Base-by-base conservation (phyloP, 35 echinoderm and acorn worm species). In the Lytechinus variegatus region DNA sequence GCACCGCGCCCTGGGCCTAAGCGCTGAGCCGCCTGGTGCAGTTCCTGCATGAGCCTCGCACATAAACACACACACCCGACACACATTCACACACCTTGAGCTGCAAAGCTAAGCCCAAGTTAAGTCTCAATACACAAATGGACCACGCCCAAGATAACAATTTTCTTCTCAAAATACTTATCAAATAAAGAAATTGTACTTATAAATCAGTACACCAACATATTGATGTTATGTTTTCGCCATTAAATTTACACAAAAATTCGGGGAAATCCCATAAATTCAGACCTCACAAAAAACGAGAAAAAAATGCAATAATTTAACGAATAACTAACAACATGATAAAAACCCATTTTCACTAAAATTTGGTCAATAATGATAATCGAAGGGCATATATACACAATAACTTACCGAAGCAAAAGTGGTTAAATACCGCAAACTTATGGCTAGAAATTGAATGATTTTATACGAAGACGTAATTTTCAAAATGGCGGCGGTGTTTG, bases 401-500 rank as follows among this genome's bases (percentile, higher is more conserved):
- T 95, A 51, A 96, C 96, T 94, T 96, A 96, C 96, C 96, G 96
- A 89, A 95, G 86, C 29, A 51, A 96, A 90, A 52, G 58, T 95
- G 94, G 58, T 55, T 95, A 90, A 95, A 91, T 91, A 90, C 87
- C 94, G 94, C 87, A 55, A 89, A 95, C 58, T 90, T 33, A 66
- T 55, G 56, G 94, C 55, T 61, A 94, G 90, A 96, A 72, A 91
- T 89, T 95, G 79, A 95, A 87, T 86, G 94, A 91, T 95, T 95
- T 96, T 96, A 90, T 87, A 52, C 96, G 58, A 94, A 96, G 94
- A 95, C 94, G 61, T 91, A 89, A 79, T 94, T 96, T 98, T 95
- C 97, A 98, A 98, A 97, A 98, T 98, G 97, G 97, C 97, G 96
- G 95, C 95, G 94, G 95, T 97, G 97, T 96, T 96, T 98, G 96